Evolutionary conservation across 2,888 invertebrate genomes (phyloP).

Genomic region (Mesochorus sp.): DNA sequence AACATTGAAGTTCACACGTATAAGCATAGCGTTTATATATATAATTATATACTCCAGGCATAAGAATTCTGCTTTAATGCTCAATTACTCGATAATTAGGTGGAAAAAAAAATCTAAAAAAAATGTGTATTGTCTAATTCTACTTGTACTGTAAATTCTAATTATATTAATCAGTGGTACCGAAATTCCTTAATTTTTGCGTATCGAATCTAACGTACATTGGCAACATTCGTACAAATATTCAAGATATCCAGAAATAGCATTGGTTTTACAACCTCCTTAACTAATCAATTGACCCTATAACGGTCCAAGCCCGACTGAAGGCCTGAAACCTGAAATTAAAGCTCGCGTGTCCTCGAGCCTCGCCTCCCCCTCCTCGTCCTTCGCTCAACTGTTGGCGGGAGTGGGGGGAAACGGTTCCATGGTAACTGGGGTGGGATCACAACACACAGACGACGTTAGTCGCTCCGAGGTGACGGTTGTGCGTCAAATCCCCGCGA

Average conservation of each 20-base stretch:
- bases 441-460: slow-evolving; percentile 71
- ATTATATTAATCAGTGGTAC: no score
- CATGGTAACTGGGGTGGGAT: slow-evolving; percentile 76
- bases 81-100: no score
- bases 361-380: neutral
- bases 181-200: no score
- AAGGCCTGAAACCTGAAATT: slow-evolving; percentile 17
- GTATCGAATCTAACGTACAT: no score
- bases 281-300: neutral
- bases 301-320: neutral
- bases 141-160: no score
- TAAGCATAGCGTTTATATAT: no score
- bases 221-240: no score
- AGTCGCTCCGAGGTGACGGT: slow-evolving; percentile 58
- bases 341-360: slow-evolving; percentile 38
- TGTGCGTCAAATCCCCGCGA: slow-evolving; percentile 2
- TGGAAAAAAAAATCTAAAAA: no score
- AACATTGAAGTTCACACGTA: no score
- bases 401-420: slow-evolving; percentile 59
- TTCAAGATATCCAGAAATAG: neutral
- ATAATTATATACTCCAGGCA: no score
- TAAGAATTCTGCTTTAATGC: no score
- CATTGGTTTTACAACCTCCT: neutral
- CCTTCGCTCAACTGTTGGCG: slow-evolving; percentile 12
- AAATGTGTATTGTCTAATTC: no score